Conservation (phyloP, 2,113 vertebrate genomes). For the Ciconia maguari region DNA sequence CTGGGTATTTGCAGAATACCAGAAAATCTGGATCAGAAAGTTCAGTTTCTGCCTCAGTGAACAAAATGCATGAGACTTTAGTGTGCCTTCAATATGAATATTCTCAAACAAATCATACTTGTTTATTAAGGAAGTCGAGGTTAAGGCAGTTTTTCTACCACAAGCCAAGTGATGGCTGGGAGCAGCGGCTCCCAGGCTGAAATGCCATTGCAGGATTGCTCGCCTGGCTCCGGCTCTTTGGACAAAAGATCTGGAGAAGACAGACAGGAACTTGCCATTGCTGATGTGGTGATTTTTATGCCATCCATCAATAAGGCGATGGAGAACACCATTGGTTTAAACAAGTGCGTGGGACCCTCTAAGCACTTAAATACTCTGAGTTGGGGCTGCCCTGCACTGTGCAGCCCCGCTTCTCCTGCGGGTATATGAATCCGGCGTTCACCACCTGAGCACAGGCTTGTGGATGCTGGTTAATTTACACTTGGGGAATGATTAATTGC, state of each 20-base stretch:
- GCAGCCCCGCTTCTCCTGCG: not conserved
- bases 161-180: not conserved
- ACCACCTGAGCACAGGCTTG: not conserved
- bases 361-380: not conserved
- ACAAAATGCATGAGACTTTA: rapidly evolving
- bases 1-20: not conserved
- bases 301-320: not conserved
- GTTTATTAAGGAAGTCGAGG: not conserved
- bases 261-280: rapidly evolving
- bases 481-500: not conserved
- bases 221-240: not conserved
- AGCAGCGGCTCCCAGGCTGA: not conserved
- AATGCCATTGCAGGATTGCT: not conserved
- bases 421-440: rapidly evolving
- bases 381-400: not conserved
- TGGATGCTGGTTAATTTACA: not conserved
- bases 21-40: not conserved
- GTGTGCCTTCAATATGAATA: not conserved
- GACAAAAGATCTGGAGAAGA: not conserved
- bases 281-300: not conserved
- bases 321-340: not conserved
- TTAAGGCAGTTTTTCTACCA: not conserved
- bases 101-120: not conserved
- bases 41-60: not conserved
- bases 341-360: not conserved